A percentile compares a stretch with the other conserved stretches of the same genome.
These are phyloP conservation scores for Albula glossodonta DNA, from an alignment of 2,113 vertebrate species.

Conservation along the genomic window DNA sequence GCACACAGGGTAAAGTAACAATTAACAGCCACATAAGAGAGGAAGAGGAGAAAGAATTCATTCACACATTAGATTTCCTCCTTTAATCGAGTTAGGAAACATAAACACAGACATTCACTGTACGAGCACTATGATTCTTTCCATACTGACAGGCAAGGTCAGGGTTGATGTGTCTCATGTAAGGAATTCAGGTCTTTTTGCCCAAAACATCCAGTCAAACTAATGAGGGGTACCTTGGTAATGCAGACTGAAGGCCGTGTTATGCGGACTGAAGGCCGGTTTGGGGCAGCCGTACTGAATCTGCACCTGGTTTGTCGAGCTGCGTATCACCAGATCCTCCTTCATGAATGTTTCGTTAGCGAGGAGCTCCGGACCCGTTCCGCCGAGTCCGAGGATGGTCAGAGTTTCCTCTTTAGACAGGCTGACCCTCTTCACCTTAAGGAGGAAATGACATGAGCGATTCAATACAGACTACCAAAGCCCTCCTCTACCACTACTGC, in stretches of 20 bases:
- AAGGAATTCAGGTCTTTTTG: no score
- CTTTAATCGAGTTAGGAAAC: no score
- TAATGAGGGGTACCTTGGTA: conserved; percentile 78
- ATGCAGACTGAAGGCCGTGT: conserved; percentile 83
- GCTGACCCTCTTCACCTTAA: conserved; percentile 83
- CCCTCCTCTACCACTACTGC: no score
- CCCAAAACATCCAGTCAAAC: background rate
- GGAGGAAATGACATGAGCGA: background rate
- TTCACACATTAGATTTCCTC: no score
- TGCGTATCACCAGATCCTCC: conserved; percentile 88
- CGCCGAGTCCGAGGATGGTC: conserved; percentile 77
- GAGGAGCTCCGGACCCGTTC: conserved; percentile 72
- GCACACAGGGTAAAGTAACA: no score
- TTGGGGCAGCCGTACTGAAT: conserved; percentile 84
- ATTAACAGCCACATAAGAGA: no score
- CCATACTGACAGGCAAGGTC: no score
- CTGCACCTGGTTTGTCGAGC: conserved; percentile 84
- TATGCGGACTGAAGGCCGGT: conserved; percentile 72
- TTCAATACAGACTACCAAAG: background rate
- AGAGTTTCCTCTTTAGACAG: conserved; percentile 85
- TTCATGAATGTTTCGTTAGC: conserved; percentile 87
- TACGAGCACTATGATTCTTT: no score
- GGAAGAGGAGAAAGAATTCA: no score
- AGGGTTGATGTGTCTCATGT: no score
- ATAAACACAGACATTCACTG: no score